Evolutionary conservation across 2,888 invertebrate genomes (phyloP).

Genomic region (Lasioglossum lativentre): DNA sequence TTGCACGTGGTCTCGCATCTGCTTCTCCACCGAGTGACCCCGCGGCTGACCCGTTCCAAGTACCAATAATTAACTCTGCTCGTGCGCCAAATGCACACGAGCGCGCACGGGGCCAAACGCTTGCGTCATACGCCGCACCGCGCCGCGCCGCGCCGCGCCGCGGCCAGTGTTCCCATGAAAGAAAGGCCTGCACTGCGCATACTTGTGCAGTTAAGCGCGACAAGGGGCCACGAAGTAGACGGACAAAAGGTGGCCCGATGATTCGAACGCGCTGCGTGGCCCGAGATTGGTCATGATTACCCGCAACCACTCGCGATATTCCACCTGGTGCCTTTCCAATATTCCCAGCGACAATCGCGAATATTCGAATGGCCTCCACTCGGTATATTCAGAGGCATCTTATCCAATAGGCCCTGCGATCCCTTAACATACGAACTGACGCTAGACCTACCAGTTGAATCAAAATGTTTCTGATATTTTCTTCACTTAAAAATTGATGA

Average conservation of each 20-base stretch:
- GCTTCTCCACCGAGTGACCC: conserved; percentile 79
- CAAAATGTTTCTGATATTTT: too few relatives aligned
- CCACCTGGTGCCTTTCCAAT: conserved; percentile 10
- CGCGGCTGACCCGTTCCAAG: conserved; percentile 80
- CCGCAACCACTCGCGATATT: conserved; percentile 1
- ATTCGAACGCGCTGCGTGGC: conserved; percentile 23
- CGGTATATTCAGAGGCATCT: background rate
- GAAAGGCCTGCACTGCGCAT: conserved; percentile 59
- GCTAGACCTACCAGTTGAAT: too few relatives aligned
- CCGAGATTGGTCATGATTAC: conserved; percentile 35
- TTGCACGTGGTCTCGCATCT: conserved; percentile 82
- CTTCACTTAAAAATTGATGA: too few relatives aligned
- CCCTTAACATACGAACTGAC: too few relatives aligned
- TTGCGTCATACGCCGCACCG: conserved; percentile 64
- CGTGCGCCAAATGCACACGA: conserved; percentile 72
- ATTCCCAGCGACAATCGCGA: background rate
- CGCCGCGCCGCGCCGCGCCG: background rate
- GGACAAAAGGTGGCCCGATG: conserved; percentile 57
- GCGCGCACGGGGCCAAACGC: conserved; percentile 53
- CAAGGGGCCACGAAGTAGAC: conserved; percentile 56
- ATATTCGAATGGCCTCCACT: background rate
- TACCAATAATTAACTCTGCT: conserved; percentile 82
- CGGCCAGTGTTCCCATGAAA: conserved; percentile 68
- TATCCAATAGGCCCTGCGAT: background rate
- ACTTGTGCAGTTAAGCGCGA: conserved; percentile 67